Evolutionary conservation across 64 coral and sea anemone species (phyloP), one percentile per base, ranked within the genome.

Genomic region (Montipora foliosa): DNA sequence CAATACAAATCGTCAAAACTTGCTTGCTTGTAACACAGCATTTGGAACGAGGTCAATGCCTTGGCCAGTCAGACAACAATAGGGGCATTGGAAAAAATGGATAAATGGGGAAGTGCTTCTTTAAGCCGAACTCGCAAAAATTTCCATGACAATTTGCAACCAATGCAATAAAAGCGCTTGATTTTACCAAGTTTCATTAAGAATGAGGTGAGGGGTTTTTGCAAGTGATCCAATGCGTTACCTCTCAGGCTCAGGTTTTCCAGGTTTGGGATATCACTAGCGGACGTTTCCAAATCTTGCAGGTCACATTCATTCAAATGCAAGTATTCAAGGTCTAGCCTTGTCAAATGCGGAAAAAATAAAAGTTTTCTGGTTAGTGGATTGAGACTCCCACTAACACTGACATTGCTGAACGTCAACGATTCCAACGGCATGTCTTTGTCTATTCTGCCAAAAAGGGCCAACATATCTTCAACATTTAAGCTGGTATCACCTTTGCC

Each of bases 81-180:
- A 2, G 0, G 2, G 29, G 1, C 0, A 0, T 25, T 37, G 29
- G 1, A 37, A 37, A 2, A 37, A 37, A 37, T 37, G 29, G 29
- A 37, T 37, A 37, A 37, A 37, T 55, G 52, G 10, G 52, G 52
- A 55, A 55, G 52, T 55, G 52, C 52, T 55, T 55, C 52, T 55
- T 55, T 55, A 55, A 55, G 52, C 29, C 29, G 29, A 55, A 55
- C 1, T 55, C 52, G 52, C 3, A 55, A 55, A 10, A 1, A 0
- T 55, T 55, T 1, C 10, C 10, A 0, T 55, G 52, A 55, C 6
- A 55, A 55, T 10, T 10, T 55, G 52, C 52, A 10, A 55, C 52
- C 52, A 0, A 0, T 5, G 52, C 10, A 55, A 55, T 0, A 0
- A 55, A 55, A 55, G 1, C 0, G 0, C 52, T 10, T 0, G 6